A percentile compares a stretch with the other conserved stretches of the same genome.
Conservation (phyloP, 2,888 invertebrate genomes). For the Scaptomyza polygonia region DNA sequence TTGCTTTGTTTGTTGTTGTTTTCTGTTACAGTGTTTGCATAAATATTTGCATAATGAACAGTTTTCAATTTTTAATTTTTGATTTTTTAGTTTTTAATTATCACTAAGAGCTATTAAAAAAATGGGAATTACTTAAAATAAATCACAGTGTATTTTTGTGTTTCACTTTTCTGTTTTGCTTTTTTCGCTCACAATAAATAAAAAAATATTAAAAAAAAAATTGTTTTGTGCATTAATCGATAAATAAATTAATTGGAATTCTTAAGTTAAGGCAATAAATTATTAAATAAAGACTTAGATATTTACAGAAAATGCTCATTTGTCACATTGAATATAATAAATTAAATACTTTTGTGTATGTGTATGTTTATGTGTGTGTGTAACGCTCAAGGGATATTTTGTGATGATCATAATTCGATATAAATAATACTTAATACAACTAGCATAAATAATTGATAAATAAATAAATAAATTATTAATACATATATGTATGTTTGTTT, state of each 20-base stretch:
- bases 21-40: conserved; percentile 15
- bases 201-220: conserved; percentile 14
- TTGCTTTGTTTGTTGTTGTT: conserved; percentile 7
- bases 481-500: conserved; percentile 28
- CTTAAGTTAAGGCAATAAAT: background rate
- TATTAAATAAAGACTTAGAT: conserved; percentile 19
- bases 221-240: conserved; percentile 9
- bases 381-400: conserved; percentile 2
- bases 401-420: conserved; percentile 18
- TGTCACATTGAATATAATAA: conserved; percentile 25
- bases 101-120: conserved; percentile 69
- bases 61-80: conserved; percentile 2
- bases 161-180: background rate
- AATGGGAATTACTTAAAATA: conserved; percentile 75
- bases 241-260: conserved; percentile 19
- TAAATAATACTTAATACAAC: conserved; percentile 32
- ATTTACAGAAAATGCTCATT: conserved; percentile 11
- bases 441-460: conserved; percentile 17
- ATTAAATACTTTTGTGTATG: conserved; percentile 28
- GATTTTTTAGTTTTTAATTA: conserved; percentile 1
- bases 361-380: no score
- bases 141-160: conserved; percentile 69
- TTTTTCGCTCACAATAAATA: conserved; percentile 11
- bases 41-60: conserved; percentile 10
- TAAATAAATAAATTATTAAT: conserved; percentile 49